Conservation (phyloP, 1,140 invertebrate species). For the Rhagoletis zephyria region DNA sequence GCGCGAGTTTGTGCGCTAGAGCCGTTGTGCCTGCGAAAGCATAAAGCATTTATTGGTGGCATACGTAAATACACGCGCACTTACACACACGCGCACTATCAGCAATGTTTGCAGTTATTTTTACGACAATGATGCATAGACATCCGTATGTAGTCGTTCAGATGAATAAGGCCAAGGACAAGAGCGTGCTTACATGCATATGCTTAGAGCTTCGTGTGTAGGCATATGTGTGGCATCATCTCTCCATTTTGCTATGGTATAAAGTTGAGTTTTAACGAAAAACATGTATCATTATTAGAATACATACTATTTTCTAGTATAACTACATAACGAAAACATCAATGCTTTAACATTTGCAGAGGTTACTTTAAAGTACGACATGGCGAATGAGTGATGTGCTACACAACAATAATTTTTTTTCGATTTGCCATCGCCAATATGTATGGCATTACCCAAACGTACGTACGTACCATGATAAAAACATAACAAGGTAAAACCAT, state of each 20-base stretch:
- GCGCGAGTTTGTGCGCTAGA: background rate
- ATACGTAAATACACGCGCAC: background rate
- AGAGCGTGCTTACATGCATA: background rate
- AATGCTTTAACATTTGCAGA: no score
- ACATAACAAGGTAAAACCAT: no score
- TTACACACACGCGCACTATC: background rate
- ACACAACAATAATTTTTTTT: no score
- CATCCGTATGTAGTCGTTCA: background rate
- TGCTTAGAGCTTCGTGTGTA: background rate
- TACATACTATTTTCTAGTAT: no score
- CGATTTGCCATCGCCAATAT: no score
- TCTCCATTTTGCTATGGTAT: background rate
- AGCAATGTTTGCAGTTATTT: background rate
- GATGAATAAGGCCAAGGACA: constrained; percentile 13
- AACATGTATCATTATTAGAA: no score
- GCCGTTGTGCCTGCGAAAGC: background rate
- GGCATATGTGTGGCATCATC: background rate
- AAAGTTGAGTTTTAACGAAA: no score
- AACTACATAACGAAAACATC: no score
- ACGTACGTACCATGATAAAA: no score
- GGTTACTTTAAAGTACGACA: no score
- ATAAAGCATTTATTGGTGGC: background rate
- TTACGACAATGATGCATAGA: background rate
- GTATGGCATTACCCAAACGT: no score
- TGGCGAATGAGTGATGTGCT: no score